Evolutionary conservation across 1,140 invertebrate genomes (phyloP), one percentile per base, ranked within the genome.

Genomic region (Palaemon carinicauda): DNA sequence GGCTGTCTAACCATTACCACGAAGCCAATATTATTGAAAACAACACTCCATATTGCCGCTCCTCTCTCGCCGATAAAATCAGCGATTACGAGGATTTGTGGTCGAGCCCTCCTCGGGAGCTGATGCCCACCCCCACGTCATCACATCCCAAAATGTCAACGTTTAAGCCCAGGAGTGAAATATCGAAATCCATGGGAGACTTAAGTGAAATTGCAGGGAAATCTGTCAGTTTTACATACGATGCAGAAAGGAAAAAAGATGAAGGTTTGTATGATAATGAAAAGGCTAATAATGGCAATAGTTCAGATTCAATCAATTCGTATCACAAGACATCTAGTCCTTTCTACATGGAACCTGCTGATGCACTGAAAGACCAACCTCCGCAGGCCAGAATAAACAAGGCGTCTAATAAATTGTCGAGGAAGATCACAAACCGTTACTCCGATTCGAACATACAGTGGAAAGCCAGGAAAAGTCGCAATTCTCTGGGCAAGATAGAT

Each of bases 1-100:
- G 87, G 52, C 86, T 93, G 88, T 93, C 93, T 0, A 92, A 93
- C 51, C 93, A 94, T 86, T 95, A 95, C 90, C 93, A 95, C 91
- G 96, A 97, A 90, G 96, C 95, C 10, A 96, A 97, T 91, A 96
- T 97, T 75, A 91, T 96, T 60, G 96, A 97, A 90, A 96, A 95
- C 29, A 94, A 95, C n/a, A 93, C 94, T 82, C 92, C 94, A 19
- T 98, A 97, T 91, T 97, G 96, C 90, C 93, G 95, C 85, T 97
- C 96, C 91, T 96, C 95, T 9, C 92, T 97, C 10, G 95, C 95
- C 69, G 97, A 98, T 91, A 98, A 98, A 92, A 95, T 96, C 29
- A 97, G 96, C 84, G 97, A 98, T 92, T 98, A 98, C 91, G 97
- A 98, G 92, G 97, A 98, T 91, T 95, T 98, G 87, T 98, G 97